Percentiles rank a stretch among this genome's conserved stretches.
These are phyloP conservation scores for Zosterops lateralis DNA, from an alignment of 2,113 vertebrate species.

Conservation along the genomic window DNA sequence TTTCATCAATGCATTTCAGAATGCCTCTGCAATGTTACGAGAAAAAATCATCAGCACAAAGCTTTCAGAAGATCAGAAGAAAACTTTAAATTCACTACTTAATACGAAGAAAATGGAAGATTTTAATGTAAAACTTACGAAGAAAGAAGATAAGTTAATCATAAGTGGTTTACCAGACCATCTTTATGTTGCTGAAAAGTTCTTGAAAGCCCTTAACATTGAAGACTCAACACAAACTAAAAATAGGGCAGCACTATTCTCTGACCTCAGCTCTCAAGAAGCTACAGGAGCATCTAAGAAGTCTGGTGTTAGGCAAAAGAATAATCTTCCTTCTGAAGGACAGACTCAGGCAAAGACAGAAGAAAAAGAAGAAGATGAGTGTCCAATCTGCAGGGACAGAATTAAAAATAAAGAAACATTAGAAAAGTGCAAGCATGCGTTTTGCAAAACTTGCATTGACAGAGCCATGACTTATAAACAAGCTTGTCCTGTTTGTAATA, in stretches of 20 bases:
- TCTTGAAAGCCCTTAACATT: background rate
- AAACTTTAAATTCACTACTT: background rate
- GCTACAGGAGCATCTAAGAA: background rate
- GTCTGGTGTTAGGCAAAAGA: background rate
- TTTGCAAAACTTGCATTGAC: conserved; percentile 67
- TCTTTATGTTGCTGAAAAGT: background rate
- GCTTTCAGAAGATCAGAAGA: background rate
- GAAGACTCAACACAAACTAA: background rate
- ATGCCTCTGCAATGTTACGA: background rate
- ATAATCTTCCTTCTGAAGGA: background rate
- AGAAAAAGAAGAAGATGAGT: background rate
- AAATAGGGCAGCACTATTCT: background rate
- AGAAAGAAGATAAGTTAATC: background rate
- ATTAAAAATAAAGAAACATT: conserved; percentile 53
- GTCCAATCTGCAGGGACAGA: conserved; percentile 66
- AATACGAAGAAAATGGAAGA: background rate
- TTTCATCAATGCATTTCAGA: conserved; percentile 64
- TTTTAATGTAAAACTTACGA: background rate
- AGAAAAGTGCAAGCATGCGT: conserved; percentile 72
- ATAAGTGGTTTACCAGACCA: conserved; percentile 34
- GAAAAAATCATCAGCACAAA: conserved; percentile 10
- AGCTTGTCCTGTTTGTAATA: conserved; percentile 69
- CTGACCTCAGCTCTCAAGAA: background rate
- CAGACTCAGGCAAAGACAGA: background rate
- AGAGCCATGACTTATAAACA: conserved; percentile 26